Evolutionary conservation across 2,113 vertebrate species (phyloP).

Genomic region (Osmerus mordax): DNA sequence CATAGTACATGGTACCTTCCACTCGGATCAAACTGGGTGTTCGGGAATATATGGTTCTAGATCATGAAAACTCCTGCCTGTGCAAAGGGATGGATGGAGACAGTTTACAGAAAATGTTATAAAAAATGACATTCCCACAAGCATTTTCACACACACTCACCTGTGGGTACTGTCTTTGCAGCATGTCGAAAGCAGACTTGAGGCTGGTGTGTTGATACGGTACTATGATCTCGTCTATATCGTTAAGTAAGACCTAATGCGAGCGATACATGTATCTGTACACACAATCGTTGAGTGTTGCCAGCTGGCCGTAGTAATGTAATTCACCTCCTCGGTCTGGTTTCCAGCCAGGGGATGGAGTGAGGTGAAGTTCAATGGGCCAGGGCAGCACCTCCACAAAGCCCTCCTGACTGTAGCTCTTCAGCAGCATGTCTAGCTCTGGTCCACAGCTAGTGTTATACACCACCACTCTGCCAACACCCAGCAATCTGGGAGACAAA

Average conservation of each 20-base stretch:
- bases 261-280: constrained; percentile 56
- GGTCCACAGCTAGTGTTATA: constrained; percentile 68
- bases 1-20: constrained; percentile 30
- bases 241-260: constrained; percentile 56
- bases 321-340: constrained; percentile 47
- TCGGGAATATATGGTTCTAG: constrained; percentile 64
- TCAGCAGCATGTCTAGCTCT: constrained; percentile 60
- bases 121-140: too few species aligned
- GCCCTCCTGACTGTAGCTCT: constrained; percentile 60
- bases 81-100: too few species aligned
- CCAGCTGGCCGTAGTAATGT: constrained; percentile 51
- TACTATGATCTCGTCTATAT: constrained; percentile 67
- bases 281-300: constrained; percentile 49
- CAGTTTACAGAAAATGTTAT: too few species aligned
- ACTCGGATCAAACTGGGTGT: constrained; percentile 23
- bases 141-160: not conserved
- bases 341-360: constrained; percentile 47
- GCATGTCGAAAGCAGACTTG: constrained; percentile 49
- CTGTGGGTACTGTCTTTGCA: constrained; percentile 43
- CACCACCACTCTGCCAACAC: constrained; percentile 59
- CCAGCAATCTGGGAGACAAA: constrained; percentile 52
- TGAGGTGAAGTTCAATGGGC: constrained; percentile 62
- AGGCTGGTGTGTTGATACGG: constrained; percentile 53
- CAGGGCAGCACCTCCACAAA: constrained; percentile 59
- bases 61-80: constrained; percentile 49